phyloP scores from a whole-genome alignment of 1,140 invertebrate genomes.

The Drosophila aff. region DNA sequence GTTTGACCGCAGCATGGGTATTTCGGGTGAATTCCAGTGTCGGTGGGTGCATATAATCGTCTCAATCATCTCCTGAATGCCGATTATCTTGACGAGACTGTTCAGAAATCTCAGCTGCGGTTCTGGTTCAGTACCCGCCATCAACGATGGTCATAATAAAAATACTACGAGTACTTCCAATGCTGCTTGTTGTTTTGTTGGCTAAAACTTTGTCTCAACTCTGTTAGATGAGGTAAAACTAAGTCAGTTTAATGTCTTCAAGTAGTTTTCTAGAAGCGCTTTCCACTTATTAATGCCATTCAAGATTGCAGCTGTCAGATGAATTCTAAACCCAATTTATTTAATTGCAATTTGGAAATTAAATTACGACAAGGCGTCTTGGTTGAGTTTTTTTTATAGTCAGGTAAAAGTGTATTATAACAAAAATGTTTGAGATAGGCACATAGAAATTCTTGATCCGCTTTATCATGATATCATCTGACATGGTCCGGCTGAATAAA shows the following conservation, averaged over 20 bases:
- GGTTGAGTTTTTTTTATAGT: not conserved
- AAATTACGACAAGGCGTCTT: not conserved
- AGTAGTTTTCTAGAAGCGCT: not conserved
- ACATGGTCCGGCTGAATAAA: no score
- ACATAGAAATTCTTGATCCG: no score
- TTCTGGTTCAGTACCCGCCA: no score
- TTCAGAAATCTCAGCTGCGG: not conserved
- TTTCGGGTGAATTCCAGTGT: not conserved
- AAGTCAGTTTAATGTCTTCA: not conserved
- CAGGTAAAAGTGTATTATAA: not conserved
- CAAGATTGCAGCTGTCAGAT: slow-evolving; percentile 1
- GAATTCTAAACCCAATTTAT: not conserved
- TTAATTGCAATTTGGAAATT: slow-evolving; percentile 7
- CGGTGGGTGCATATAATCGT: not conserved
- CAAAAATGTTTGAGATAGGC: no score
- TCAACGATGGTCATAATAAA: not conserved
- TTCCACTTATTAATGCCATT: not conserved
- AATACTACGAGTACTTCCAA: not conserved
- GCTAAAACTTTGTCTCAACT: no score
- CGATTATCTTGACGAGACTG: not conserved
- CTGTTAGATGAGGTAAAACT: not conserved
- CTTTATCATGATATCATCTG: no score
- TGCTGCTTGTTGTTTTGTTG: not conserved
- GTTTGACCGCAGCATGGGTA: not conserved
- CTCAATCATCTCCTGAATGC: not conserved